Base-by-base conservation (phyloP, 2,797 vertebrate species). In the Odontamblyopus lacepedii region DNA sequence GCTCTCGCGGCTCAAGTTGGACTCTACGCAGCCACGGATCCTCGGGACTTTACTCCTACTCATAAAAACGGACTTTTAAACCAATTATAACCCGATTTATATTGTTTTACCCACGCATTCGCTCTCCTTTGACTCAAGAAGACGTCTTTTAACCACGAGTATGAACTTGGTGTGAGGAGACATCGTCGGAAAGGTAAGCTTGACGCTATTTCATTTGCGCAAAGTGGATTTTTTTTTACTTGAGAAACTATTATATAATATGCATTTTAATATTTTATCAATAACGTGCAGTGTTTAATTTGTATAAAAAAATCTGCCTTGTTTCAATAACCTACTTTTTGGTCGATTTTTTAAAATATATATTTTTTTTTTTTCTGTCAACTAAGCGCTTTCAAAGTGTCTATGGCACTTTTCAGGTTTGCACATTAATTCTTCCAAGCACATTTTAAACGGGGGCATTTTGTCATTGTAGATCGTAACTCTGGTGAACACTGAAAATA, bases 101-200 rank as follows among this genome's bases (percentile, higher is more conserved):
- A 53, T 7, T 48, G 15, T 29, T 32, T 53, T 53, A 53, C 6
- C 50, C 3, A 30, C 16, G 19, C 26, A n/a, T 26, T 64, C 38
- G 1, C n/a, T 26, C 4, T 1, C 35, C 11, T 64, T 64, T 64
- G 26, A 15, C 63, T 3, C 38, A 1, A 41, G 63, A 64, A 41
- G 35, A 23, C 63, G 13, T 18, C n/a, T 23, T 44, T 50, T 6
- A 2, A 23, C 57, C 0, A 3, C 19, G 4, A 51, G 35, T 44
- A 77, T 60, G 18, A 88, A 89, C 83, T 88, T 88, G 73, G 41
- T 70, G 50, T 57, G 63, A 75, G 76, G 76, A 41, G 66, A 73
- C 2, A 67, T 75, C 1, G 50, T 51, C 41, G 73, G 71, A 79
- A 82, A 88, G 90, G 90, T 90, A 79, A 86, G 86, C 6, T 12